Base-by-base conservation (phyloP, 2,113 vertebrate species). In the Bubalus kerabau region DNA sequence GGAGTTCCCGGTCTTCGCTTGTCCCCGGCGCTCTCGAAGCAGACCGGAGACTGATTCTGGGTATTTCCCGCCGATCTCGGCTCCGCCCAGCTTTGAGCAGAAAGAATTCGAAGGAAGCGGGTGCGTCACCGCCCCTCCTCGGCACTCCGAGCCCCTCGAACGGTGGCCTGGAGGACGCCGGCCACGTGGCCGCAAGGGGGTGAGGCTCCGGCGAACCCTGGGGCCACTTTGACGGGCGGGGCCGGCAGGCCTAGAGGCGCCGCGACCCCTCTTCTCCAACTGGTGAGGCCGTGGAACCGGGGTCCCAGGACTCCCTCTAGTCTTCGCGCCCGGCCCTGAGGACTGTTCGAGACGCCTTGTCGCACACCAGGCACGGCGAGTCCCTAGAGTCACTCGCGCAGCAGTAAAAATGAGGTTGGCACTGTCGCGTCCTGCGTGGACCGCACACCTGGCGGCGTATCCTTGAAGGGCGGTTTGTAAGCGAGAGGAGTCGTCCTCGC, bases 91-190 rank as follows among this genome's bases (percentile, higher is more conserved):
- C 46, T 82, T 56, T 3, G n/a, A 60, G 6, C 24, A 1, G 85
- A 28, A 93, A 89, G 91, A 91, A 91, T 97, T 98, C 95, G 97
- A 90, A 96, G 88, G 59, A 97, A 91, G 96, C 94, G 96, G 96
- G 97, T 19, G 90, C 59, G 6, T 56, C 60, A 0, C 52, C 2
- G 60, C 8, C 0, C 30, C 64, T 93, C 16, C 40, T 46, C 30
- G 8, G 15, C 23, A 32, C 76, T 52, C 40, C 12, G n/a, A 19
- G 36, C 17, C 7, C 26, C 7, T 7, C 4, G 3, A 57, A 30
- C 0, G 16, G 86, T 7, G 64, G 71, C 48, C n/a, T 0, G 28
- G 28, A 74, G 30, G 71, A 62, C 30, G 36, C 30, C 46, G 54
- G 96, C 82, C 50, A 54, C 6, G 30, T 36, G 74, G 48, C 46